Evolutionary conservation across 2,113 vertebrate species (phyloP), one percentile per base, ranked within the genome.

Genomic region (Trogon melanurus): DNA sequence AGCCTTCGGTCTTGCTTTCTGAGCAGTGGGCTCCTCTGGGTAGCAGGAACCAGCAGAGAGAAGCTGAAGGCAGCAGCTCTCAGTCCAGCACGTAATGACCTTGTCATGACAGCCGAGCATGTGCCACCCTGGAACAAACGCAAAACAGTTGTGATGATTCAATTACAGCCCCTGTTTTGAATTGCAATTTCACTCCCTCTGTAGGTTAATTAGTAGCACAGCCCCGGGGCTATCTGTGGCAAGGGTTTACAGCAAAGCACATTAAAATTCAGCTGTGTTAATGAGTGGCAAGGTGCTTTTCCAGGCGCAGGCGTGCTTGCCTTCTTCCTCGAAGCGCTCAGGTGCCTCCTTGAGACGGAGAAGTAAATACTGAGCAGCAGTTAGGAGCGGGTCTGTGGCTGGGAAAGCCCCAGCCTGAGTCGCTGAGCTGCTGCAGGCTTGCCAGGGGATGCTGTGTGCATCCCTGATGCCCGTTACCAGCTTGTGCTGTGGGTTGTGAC

Each of bases 121-220:
- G 95, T 93, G 95, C 88, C 66, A 69, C 82, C 48, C 73, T 80
- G 70, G 94, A 97, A 92, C 96, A 88, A 97, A 95, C 57, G 95
- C 91, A 93, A 88, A 97, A 97, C 94, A 81, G 96, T 91, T 81
- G 74, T 86, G 94, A 95, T 95, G 95, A 97, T 97, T 97, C 96
- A 97, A 88, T 98, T 97, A 96, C 81, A 47, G 94, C 92, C 95
- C 79, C 94, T 45, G 78, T 88, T 97, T 96, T 91, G 95, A 94
- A 73, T 66, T 93, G 91, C 93, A 96, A 16, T 97, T 97, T 97
- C 82, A 0, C 94, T 97, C 93, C 94, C 94, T 97, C 94, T 85
- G n/a, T 95, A 96, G 97, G 95, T 97, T 97, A 98, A 98, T 97
- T 97, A 97, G 97, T 91, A 96, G 93, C 93, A 93, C 94, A 95